A percentile compares a stretch with the other conserved stretches of the same genome.
These are phyloP conservation scores for Colinus virginianus DNA, from an alignment of 2,113 vertebrate genomes.

Conservation along the genomic window DNA sequence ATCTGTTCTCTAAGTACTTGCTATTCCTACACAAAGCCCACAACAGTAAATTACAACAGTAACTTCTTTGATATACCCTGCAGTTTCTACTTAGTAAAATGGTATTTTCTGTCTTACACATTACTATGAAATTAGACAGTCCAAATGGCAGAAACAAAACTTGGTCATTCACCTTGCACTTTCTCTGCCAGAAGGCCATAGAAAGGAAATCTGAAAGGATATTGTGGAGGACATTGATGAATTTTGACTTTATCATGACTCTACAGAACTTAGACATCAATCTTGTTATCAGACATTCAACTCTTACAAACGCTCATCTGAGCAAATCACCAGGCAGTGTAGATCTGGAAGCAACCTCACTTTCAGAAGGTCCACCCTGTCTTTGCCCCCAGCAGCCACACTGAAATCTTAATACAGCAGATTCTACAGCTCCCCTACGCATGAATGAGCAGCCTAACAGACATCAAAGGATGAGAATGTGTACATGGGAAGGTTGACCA, in stretches of 20 bases:
- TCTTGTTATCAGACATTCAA: background rate
- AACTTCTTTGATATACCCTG: background rate
- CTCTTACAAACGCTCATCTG: background rate
- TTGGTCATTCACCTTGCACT: background rate
- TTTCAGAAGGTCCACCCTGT: background rate
- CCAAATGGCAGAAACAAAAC: background rate
- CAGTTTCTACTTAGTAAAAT: background rate
- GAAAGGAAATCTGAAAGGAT: background rate
- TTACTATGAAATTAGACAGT: background rate
- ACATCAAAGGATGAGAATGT: accelerated
- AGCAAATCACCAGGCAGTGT: background rate
- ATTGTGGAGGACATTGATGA: accelerated
- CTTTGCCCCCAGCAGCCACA: background rate
- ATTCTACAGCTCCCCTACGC: background rate
- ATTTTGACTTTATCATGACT: background rate
- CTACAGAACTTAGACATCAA: background rate
- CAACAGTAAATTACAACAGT: background rate
- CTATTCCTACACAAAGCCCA: background rate
- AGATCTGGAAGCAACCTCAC: background rate
- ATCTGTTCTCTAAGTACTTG: background rate
- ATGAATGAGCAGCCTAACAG: background rate
- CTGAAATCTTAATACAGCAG: background rate
- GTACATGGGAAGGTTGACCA: background rate
- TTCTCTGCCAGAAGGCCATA: background rate
- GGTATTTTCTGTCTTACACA: background rate